Conservation (phyloP, 2,797 vertebrate species). For the Argyrosomus regius region DNA sequence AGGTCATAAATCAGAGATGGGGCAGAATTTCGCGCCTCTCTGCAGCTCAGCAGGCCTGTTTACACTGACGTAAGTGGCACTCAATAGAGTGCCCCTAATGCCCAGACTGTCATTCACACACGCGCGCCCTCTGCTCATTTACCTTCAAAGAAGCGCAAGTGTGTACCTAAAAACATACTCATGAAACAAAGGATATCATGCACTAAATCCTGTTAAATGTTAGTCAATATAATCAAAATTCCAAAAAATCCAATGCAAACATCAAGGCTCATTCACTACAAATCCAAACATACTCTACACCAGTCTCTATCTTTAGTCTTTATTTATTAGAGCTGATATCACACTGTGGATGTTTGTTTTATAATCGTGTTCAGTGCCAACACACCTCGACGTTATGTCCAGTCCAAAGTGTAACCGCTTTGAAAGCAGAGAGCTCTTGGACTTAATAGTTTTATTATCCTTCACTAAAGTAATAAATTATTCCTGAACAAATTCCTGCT, state of each 20-base stretch:
- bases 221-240: constrained; percentile 9
- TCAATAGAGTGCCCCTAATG: constrained; percentile 73
- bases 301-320: not conserved
- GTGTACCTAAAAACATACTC: constrained; percentile 15
- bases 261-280: not conserved
- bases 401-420: constrained; percentile 37
- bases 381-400: constrained; percentile 37
- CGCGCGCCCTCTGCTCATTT: constrained; percentile 28
- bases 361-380: constrained; percentile 25
- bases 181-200: constrained; percentile 1
- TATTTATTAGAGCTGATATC: not conserved
- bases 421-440: constrained; percentile 56
- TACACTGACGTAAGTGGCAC: constrained; percentile 85
- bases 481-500: constrained; percentile 80
- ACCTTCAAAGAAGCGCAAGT: constrained; percentile 28
- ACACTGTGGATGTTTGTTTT: constrained; percentile 23
- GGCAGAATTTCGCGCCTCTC: constrained; percentile 86
- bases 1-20: constrained; percentile 86
- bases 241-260: not conserved
- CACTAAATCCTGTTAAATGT: constrained; percentile 12
- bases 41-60: constrained; percentile 84
- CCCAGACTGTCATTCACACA: constrained; percentile 60
- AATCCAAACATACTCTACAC: not conserved
- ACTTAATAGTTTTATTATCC: constrained; percentile 76
- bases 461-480: constrained; percentile 81